These are phyloP conservation scores for Lochmaea crataegi DNA, from an alignment of 2,888 invertebrate species.

Conservation along the genomic window DNA sequence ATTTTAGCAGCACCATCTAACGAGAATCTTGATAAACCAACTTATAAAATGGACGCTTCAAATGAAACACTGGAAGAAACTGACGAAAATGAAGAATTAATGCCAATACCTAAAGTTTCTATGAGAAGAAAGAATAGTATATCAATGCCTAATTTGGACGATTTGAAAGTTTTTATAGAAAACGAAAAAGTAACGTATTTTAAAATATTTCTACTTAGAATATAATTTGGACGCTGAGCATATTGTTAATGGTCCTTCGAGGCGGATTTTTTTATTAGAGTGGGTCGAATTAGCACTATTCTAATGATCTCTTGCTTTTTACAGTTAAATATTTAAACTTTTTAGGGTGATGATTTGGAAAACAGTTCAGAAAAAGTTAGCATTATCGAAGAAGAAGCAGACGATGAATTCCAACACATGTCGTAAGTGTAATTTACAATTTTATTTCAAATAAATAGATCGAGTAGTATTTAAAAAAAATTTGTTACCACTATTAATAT, in stretches of 20 bases:
- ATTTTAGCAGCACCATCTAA: slow-evolving; percentile 50
- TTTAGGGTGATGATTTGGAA: slow-evolving; percentile 33
- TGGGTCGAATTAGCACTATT: no score
- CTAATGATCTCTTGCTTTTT: no score
- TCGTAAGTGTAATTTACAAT: slow-evolving; percentile 24
- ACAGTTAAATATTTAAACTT: not conserved
- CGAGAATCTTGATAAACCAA: slow-evolving; percentile 41
- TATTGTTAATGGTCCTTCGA: no score
- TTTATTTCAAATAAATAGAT: not conserved
- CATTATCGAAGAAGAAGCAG: slow-evolving; percentile 21
- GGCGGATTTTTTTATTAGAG: no score
- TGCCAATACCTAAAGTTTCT: slow-evolving; percentile 33
- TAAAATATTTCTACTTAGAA: no score
- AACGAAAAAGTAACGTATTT: slow-evolving; percentile 13
- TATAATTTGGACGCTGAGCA: no score
- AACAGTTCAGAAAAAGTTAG: slow-evolving; percentile 18
- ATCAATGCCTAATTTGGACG: slow-evolving; percentile 79
- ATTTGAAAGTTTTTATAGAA: slow-evolving; percentile 68
- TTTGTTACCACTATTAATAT: no score
- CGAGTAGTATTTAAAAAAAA: not conserved
- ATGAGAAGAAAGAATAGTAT: slow-evolving; percentile 76
- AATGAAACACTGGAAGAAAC: slow-evolving; percentile 3
- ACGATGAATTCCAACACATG: slow-evolving; percentile 38
- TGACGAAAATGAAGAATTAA: not conserved
- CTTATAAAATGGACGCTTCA: slow-evolving; percentile 28